A percentile compares a stretch with the other conserved stretches of the same genome.
These are phyloP conservation scores for Choristoneura rosaceana DNA, from an alignment of 2,888 invertebrate genomes.

Conservation along the genomic window DNA sequence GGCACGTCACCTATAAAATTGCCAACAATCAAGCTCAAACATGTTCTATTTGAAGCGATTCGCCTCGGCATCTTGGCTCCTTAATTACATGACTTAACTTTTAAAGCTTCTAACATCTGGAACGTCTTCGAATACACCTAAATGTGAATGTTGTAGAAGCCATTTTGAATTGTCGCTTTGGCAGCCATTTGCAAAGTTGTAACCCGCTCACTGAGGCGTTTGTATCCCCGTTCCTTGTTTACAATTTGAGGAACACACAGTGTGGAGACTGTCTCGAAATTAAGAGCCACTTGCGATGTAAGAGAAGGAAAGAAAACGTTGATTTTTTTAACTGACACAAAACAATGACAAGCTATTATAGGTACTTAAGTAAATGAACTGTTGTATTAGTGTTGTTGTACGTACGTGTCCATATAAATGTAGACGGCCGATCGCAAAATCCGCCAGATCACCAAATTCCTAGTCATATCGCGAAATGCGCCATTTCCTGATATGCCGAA, in stretches of 20 bases:
- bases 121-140: background rate
- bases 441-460: too few species aligned
- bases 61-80: slow-evolving; percentile 10
- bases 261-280: background rate
- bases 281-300: too few species aligned
- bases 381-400: too few species aligned
- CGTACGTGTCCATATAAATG: too few species aligned
- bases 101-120: background rate
- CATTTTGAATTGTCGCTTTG: slow-evolving; percentile 1
- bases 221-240: slow-evolving; percentile 18
- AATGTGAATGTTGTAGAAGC: background rate
- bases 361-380: too few species aligned
- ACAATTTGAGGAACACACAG: slow-evolving; percentile 9
- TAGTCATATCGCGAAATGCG: too few species aligned
- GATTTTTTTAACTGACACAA: too few species aligned
- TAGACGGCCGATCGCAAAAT: too few species aligned
- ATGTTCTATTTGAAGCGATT: slow-evolving; percentile 17
- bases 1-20: background rate
- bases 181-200: slow-evolving; percentile 11
- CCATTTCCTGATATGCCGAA: too few species aligned
- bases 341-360: too few species aligned
- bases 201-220: slow-evolving; percentile 7
- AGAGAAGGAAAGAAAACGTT: too few species aligned
- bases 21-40: background rate
- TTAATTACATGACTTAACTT: slow-evolving; percentile 31